Conservation (phyloP, 2,888 invertebrate genomes). For the Erebia epiphron region DNA sequence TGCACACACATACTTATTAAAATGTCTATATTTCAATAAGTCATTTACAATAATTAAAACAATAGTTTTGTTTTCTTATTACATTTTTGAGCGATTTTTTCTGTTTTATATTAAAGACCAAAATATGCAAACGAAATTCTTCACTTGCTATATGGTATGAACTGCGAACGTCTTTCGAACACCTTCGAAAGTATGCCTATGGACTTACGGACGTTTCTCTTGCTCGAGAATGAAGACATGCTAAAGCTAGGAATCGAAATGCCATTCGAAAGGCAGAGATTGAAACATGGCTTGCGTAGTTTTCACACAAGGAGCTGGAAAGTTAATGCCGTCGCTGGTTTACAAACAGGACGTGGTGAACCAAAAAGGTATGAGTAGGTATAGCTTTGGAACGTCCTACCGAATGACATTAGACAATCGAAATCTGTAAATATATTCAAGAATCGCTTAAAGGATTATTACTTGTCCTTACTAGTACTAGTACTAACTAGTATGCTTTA, state of each 20-base stretch:
- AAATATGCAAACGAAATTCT: constrained; percentile 79
- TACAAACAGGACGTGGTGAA: constrained; percentile 65
- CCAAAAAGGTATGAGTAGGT: constrained; percentile 61
- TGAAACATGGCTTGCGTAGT: constrained; percentile 77
- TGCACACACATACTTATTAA: no score
- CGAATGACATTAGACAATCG: no score
- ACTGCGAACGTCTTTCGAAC: constrained; percentile 76
- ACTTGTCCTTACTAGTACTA: no score
- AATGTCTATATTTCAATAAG: no score
- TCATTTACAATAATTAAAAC: no score
- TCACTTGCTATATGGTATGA: constrained; percentile 83
- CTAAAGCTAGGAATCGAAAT: constrained; percentile 81
- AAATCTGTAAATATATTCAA: no score
- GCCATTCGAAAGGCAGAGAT: constrained; percentile 83
- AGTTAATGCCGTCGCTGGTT: constrained; percentile 67
- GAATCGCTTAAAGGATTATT: no score
- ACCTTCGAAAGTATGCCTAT: constrained; percentile 75
- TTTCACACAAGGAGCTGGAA: constrained; percentile 84
- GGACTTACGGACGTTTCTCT: constrained; percentile 81
- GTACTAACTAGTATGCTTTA: no score
- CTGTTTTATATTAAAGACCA: constrained; percentile 61
- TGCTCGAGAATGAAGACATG: constrained; percentile 82
- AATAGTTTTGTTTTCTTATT: no score
- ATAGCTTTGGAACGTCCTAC: no score
- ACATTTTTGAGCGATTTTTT: not conserved